Conservation (phyloP, 1,140 invertebrate species). For the Bombus sylvicola region DNA sequence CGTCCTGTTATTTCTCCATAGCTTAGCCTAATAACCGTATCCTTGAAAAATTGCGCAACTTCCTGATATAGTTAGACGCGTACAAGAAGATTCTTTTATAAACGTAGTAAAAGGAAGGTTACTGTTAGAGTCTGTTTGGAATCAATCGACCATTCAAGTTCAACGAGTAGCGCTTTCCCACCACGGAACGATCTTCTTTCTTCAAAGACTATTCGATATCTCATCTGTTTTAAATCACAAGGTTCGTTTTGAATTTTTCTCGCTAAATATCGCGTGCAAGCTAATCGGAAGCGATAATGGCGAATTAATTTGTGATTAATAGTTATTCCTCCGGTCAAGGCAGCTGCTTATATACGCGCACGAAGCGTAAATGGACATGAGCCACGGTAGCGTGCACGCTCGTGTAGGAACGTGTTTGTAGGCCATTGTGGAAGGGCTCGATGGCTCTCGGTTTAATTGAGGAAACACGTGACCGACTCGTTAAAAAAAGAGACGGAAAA, state of each 20-base stretch:
- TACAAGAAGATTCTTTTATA: background rate
- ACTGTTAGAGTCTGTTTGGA: background rate
- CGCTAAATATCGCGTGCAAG: background rate
- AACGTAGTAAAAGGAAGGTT: background rate
- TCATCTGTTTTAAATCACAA: background rate
- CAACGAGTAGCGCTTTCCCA: background rate
- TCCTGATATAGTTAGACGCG: no score
- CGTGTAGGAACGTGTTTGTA: conserved; percentile 32
- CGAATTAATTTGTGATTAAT: conserved; percentile 61
- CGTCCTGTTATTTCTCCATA: background rate
- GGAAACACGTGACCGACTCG: conserved; percentile 66
- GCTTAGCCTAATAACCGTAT: background rate
- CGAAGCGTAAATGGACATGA: no score
- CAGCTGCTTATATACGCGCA: no score
- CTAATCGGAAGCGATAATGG: background rate
- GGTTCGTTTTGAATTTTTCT: background rate
- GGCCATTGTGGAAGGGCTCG: conserved; percentile 60
- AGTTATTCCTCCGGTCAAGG: conserved; percentile 48
- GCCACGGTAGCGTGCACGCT: background rate
- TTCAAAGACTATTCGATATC: background rate
- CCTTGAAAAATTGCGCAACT: background rate
- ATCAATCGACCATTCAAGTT: background rate
- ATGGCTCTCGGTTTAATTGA: conserved; percentile 66
- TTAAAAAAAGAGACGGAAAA: conserved; percentile 58
- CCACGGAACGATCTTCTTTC: background rate